Conservation (phyloP, 2,113 vertebrate species). For the Nothobranchius furzeri region DNA sequence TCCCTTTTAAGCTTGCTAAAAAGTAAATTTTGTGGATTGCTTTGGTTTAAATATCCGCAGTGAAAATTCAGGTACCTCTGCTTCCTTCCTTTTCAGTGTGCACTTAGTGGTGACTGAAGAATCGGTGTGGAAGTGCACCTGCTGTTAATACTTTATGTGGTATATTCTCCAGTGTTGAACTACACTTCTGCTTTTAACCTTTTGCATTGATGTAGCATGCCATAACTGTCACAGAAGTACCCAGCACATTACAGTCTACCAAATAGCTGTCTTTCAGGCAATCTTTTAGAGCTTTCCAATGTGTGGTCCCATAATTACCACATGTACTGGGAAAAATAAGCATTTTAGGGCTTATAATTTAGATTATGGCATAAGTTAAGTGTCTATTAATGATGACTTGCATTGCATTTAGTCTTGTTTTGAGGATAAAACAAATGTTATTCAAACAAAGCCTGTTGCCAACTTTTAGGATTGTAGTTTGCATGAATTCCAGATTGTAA, state of each 20-base stretch:
- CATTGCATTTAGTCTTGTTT: too few species aligned
- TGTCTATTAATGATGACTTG: too few species aligned
- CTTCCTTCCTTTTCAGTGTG: not conserved
- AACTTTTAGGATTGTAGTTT: too few species aligned
- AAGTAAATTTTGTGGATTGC: not conserved
- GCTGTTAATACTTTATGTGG: constrained; percentile 18
- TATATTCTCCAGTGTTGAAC: constrained; percentile 35
- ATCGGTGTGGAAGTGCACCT: not conserved
- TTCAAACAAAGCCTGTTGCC: too few species aligned
- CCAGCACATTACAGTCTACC: constrained; percentile 37
- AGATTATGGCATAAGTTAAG: too few species aligned
- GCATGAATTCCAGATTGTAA: too few species aligned
- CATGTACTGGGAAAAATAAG: too few species aligned
- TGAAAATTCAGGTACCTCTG: not conserved
- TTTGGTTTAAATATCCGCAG: not conserved
- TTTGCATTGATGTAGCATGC: constrained; percentile 20
- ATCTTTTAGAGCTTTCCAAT: constrained; percentile 20
- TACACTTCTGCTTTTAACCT: constrained; percentile 36
- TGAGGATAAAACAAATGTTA: too few species aligned
- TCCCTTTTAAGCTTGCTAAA: not conserved
- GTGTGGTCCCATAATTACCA: not conserved
- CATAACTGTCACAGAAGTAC: constrained; percentile 44
- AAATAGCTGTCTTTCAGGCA: constrained; percentile 40
- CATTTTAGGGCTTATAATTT: too few species aligned
- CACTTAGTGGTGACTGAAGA: not conserved